These are phyloP conservation scores for Prionace glauca DNA, from an alignment of 2,797 vertebrate genomes.

Conservation along the genomic window DNA sequence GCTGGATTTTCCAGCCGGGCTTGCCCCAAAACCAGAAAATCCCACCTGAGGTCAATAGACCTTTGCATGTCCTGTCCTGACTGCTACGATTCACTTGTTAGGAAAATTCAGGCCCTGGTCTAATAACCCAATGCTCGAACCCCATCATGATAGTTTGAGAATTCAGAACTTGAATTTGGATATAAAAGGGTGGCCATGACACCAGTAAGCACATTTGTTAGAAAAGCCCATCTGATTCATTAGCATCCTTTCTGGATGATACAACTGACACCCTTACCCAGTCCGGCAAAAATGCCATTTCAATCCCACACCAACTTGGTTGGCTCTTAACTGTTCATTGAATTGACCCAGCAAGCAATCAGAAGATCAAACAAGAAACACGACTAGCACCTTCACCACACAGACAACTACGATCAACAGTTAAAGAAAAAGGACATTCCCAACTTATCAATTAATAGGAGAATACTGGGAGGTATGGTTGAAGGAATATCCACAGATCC, in stretches of 20 bases:
- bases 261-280: too few species aligned
- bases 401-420: too few species aligned
- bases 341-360: neutral
- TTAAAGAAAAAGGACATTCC: neutral
- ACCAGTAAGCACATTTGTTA: neutral
- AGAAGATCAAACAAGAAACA: neutral
- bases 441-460: neutral
- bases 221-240: neutral
- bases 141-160: neutral
- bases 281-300: neutral
- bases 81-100: too few species aligned
- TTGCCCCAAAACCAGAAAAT: too few species aligned
- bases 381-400: neutral
- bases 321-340: neutral
- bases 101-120: too few species aligned
- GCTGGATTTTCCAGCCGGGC: too few species aligned
- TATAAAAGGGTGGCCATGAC: neutral
- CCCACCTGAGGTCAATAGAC: too few species aligned
- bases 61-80: too few species aligned
- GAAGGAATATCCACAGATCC: too few species aligned
- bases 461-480: too few species aligned
- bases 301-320: neutral
- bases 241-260: neutral
- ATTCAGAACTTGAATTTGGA: neutral
- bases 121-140: neutral